Conservation (phyloP, 1,140 invertebrate species). For the Cherax destructor region DNA sequence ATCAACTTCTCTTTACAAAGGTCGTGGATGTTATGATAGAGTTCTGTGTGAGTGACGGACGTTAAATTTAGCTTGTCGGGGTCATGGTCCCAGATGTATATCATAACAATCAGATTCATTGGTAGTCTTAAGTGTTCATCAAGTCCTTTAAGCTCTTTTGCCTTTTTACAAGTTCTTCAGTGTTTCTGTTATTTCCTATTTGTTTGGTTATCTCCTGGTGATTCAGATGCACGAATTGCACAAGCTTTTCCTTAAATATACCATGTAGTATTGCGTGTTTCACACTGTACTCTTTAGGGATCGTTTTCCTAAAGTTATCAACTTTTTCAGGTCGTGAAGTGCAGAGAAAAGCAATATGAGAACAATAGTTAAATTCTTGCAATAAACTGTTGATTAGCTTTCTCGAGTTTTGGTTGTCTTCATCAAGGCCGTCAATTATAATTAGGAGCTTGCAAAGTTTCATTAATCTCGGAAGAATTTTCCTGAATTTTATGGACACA, state of each 20-base stretch:
- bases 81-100: background rate
- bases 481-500: background rate
- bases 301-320: background rate
- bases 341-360: background rate
- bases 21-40: background rate
- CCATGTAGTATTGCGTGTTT: background rate
- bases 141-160: background rate
- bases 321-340: conserved; percentile 26
- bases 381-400: conserved; percentile 4
- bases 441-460: conserved; percentile 6
- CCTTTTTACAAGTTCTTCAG: background rate
- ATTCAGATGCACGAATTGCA: conserved; percentile 12
- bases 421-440: conserved; percentile 13
- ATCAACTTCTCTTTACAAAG: background rate
- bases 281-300: conserved; percentile 4
- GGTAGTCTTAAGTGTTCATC: conserved; percentile 13
- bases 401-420: conserved; percentile 9
- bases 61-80: no score
- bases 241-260: background rate
- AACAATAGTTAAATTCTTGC: background rate
- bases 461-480: background rate
- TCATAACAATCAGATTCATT: background rate
- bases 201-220: background rate
- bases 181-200: background rate
- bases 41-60: background rate